Conservation (phyloP, 23 tunicate genomes). For the Styela plicata region DNA sequence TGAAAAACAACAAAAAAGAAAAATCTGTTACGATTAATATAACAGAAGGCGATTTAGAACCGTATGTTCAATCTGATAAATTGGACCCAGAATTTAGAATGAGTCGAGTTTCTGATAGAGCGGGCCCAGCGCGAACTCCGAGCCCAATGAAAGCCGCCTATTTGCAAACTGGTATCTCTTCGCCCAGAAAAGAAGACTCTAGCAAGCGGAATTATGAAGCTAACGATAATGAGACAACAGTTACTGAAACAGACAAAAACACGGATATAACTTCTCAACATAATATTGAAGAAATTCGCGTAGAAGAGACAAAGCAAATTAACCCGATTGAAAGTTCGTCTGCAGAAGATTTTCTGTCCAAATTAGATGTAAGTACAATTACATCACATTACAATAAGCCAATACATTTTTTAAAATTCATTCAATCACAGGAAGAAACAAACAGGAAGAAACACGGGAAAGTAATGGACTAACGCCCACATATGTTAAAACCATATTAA, state of each 20-base stretch:
- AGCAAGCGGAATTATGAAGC: too few species aligned
- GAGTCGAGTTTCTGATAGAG: constrained; percentile 57
- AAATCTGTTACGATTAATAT: not conserved
- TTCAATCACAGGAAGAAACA: too few species aligned
- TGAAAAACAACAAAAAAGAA: not conserved
- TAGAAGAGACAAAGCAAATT: too few species aligned
- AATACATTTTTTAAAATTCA: too few species aligned
- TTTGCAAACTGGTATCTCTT: constrained; percentile 52
- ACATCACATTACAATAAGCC: not conserved
- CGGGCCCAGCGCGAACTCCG: constrained; percentile 57
- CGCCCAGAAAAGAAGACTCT: not conserved
- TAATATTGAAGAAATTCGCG: too few species aligned
- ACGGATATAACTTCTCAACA: too few species aligned
- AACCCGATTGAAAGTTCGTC: not conserved
- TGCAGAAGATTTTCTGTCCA: constrained; percentile 12
- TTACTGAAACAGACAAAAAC: too few species aligned
- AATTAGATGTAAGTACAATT: not conserved
- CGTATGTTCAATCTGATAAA: not conserved
- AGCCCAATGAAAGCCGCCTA: constrained; percentile 91
- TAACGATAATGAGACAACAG: too few species aligned
- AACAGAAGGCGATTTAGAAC: constrained; percentile 2
- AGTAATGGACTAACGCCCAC: too few species aligned
- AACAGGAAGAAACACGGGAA: too few species aligned
- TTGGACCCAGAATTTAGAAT: constrained; percentile 33
- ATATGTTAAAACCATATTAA: too few species aligned